Base-by-base conservation (phyloP, 2,888 invertebrate species). In the Agrotis puta region DNA sequence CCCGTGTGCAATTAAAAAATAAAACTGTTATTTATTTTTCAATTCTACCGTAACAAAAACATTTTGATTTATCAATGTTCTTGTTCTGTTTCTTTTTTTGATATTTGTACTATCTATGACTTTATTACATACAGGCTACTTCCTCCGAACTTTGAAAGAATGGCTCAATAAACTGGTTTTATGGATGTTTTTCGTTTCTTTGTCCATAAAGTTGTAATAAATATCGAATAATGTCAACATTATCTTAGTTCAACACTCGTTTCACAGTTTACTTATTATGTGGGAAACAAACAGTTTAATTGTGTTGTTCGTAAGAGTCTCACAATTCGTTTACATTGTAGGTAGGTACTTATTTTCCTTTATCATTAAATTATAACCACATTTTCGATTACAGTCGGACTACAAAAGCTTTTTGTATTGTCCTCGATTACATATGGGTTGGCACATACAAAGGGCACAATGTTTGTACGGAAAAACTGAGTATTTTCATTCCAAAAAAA, bases 401-500 rank as follows among this genome's bases (percentile, higher is more conserved):
- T 58, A 50, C 33, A 58, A 73, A 79, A 62, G 53, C 33, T 51
- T 43, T 74, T 70, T 80, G 45, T 62, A 64, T 66, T 80, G 53
- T 20, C 18, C 39, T 11, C 33, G 54, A 51, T 56, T 45, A 59
- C 65, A 62, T 75, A 47, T 63, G 58, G 64, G 58, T 69, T 65
- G 62, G 59, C 27, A 61, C 48, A 58, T 59, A 70, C 76, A 81
- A 78, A 71, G 45, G 4, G 57, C 27, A 22, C 48, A 67, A 51
- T 63, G 69, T 78, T 80, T 69, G 50, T 33, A 11, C 51, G 54
- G 22, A 59, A 75, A 78, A 81, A 77, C 77, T 54, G 50, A 57
- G 73, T 74, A 65, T 79, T 76, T 80, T 80, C 64, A 58, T 80
- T 67, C 48, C 22, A 71, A 78, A 81, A 83, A 78, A 70, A 66